phyloP scores from a whole-genome alignment of 2,113 vertebrate genomes.

The Myotis yumanensis region DNA sequence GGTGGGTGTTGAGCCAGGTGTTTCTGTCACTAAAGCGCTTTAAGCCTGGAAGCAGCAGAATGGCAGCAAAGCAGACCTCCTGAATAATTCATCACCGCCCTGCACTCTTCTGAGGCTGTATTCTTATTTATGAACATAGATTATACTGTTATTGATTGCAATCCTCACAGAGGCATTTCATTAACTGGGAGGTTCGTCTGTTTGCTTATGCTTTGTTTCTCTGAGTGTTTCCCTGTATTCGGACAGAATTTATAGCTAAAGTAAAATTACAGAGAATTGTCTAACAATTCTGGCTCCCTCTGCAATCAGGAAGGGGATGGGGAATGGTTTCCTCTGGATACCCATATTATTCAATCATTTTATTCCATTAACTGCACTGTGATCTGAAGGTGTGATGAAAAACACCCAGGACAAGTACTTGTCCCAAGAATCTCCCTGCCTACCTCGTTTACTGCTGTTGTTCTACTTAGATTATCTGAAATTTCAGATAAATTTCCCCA shows the following conservation, averaged over 20 bases:
- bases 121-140: slow-evolving; percentile 86
- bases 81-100: slow-evolving; percentile 86
- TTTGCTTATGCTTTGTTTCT: slow-evolving; percentile 76
- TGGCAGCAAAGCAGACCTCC: slow-evolving; percentile 70
- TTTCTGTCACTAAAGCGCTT: slow-evolving; percentile 77
- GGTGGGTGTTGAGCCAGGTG: slow-evolving; percentile 77
- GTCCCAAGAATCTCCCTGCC: not conserved
- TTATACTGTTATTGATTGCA: slow-evolving; percentile 88
- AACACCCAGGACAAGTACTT: not conserved
- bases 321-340: slow-evolving; percentile 21
- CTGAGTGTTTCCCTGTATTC: slow-evolving; percentile 60
- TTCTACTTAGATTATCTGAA: slow-evolving; percentile 40
- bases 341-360: slow-evolving; percentile 34
- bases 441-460: not conserved
- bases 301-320: slow-evolving; percentile 8
- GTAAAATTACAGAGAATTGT: slow-evolving; percentile 62
- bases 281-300: slow-evolving; percentile 74
- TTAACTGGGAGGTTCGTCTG: slow-evolving; percentile 81
- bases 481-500: slow-evolving; percentile 56
- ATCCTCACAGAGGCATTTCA: slow-evolving; percentile 84
- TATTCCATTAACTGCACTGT: slow-evolving; percentile 45
- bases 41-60: slow-evolving; percentile 73
- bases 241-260: slow-evolving; percentile 56
- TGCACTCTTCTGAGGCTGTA: slow-evolving; percentile 75
- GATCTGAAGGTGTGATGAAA: slow-evolving; percentile 8